Conservation (phyloP, 2,797 vertebrate genomes). For the Tragopan temminckii region DNA sequence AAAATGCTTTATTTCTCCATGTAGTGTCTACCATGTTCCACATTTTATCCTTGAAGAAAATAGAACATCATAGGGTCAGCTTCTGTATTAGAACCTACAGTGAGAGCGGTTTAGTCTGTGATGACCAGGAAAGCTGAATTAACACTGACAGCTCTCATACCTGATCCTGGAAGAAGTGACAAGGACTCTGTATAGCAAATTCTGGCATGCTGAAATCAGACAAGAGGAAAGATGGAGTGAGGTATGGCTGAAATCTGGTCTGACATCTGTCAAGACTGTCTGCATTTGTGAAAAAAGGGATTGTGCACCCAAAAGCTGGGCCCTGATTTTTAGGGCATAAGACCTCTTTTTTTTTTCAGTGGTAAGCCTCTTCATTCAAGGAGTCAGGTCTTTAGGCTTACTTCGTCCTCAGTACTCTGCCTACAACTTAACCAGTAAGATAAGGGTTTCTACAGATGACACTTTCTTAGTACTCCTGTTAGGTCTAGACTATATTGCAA, state of each 20-base stretch:
- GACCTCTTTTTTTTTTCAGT: not conserved
- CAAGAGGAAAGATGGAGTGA: not conserved
- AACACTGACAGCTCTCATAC: not conserved
- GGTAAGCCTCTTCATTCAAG: not conserved
- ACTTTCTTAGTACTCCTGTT: not conserved
- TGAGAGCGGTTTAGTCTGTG: not conserved
- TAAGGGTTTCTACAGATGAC: not conserved
- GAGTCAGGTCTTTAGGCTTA: not conserved
- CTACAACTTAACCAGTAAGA: not conserved
- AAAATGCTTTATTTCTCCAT: not conserved
- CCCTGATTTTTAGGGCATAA: not conserved
- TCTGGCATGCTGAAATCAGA: not conserved
- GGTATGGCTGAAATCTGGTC: not conserved
- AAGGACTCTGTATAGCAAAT: not conserved
- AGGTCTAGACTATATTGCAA: not conserved
- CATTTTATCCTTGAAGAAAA: not conserved
- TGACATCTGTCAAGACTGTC: fast-evolving
- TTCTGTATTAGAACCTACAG: not conserved
- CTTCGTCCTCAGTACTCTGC: not conserved
- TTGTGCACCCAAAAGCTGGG: not conserved
- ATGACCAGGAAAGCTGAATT: not conserved
- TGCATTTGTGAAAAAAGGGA: not conserved
- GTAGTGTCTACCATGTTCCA: not conserved
- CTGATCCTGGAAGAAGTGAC: not conserved
- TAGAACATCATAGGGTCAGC: not conserved